Evolutionary conservation across 1,140 invertebrate genomes (phyloP).

Genomic region (Stegodyphus dumicola): DNA sequence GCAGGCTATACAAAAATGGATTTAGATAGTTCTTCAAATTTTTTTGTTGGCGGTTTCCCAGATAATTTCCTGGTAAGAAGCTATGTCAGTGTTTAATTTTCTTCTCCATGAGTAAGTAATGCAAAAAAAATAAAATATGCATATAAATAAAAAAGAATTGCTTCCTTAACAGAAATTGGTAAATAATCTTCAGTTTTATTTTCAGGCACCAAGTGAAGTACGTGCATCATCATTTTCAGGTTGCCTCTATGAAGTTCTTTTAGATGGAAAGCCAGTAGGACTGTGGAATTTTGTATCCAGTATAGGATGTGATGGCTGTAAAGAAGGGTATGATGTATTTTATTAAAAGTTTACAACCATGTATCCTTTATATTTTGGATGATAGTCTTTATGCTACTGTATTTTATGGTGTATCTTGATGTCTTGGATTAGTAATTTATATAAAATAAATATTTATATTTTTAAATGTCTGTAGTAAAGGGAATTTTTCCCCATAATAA

Average conservation of each 20-base stretch:
- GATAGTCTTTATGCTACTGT: too few relatives aligned
- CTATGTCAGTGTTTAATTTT: background rate
- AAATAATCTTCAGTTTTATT: background rate
- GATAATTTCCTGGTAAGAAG: constrained; percentile 36
- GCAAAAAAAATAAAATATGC: background rate
- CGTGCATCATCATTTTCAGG: constrained; percentile 71
- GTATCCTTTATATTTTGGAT: background rate
- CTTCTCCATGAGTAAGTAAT: background rate
- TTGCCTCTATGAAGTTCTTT: constrained; percentile 81
- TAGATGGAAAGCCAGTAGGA: constrained; percentile 83
- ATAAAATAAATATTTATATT: too few relatives aligned
- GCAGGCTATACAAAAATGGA: constrained; percentile 64
- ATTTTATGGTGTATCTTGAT: too few relatives aligned
- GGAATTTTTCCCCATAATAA: background rate
- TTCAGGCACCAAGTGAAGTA: constrained; percentile 65
- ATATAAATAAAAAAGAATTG: background rate
- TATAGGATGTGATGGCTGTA: constrained; percentile 76
- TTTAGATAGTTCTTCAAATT: constrained; percentile 62
- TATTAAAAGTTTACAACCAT: background rate
- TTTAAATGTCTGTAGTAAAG: too few relatives aligned
- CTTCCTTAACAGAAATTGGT: constrained; percentile 2
- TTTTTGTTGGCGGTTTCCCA: constrained; percentile 65
- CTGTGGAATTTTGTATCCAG: constrained; percentile 86
- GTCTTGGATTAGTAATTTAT: too few relatives aligned
- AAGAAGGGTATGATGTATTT: constrained; percentile 71